Evolutionary conservation across 2,888 invertebrate species (phyloP).

Genomic region (Drosophila imparisetae): DNA sequence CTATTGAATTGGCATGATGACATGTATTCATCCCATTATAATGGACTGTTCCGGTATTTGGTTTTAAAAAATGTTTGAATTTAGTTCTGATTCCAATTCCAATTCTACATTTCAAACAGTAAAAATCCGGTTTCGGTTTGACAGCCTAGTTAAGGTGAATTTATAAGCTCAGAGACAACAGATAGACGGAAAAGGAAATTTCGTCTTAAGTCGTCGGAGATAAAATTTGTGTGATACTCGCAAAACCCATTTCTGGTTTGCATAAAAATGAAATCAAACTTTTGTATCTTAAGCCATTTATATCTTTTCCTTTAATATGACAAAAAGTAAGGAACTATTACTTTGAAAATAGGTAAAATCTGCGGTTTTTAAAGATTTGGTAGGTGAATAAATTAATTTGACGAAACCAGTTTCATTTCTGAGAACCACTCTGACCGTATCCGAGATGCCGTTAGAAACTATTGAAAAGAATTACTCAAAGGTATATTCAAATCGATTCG

Average conservation of each 20-base stretch:
- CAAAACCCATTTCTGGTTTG: not conserved
- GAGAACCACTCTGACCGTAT: not conserved
- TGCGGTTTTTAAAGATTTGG: not conserved
- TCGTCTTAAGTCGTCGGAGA: not conserved
- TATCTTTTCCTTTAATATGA: not conserved
- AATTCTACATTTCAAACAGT: not conserved
- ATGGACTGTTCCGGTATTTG: not conserved
- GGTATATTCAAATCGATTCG: not conserved
- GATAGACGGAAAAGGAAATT: not conserved
- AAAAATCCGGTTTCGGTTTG: not conserved
- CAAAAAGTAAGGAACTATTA: not conserved
- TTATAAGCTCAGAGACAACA: not conserved
- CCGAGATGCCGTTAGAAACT: not conserved
- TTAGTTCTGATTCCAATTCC: not conserved
- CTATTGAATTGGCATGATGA: constrained; percentile 22
- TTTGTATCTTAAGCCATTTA: not conserved
- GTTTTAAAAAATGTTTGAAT: rapidly evolving
- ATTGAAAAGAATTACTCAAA: not conserved
- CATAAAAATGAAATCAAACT: not conserved
- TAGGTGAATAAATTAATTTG: not conserved
- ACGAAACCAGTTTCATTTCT: not conserved
- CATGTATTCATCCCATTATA: not conserved
- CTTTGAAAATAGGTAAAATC: not conserved
- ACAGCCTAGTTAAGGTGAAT: not conserved
- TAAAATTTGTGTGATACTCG: not conserved